Percentiles rank a stretch among this genome's conserved stretches.
These are phyloP conservation scores for Cervus canadensis DNA, from an alignment of 2,113 vertebrate species.

Conservation along the genomic window DNA sequence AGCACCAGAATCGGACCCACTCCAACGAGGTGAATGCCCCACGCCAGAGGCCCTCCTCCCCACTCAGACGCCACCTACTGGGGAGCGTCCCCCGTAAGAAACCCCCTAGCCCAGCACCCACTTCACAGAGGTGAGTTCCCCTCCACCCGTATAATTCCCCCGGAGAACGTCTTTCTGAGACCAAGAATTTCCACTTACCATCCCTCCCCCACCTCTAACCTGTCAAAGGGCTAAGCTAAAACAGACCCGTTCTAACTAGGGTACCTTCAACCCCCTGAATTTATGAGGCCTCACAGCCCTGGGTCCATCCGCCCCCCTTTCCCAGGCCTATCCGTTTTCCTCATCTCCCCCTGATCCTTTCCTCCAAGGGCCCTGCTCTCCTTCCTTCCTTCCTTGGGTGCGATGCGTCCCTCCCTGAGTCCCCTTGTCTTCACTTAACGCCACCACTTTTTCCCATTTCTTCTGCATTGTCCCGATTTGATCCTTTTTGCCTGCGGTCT, in stretches of 20 bases:
- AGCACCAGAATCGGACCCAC: conserved; percentile 98
- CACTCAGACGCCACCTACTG: background rate
- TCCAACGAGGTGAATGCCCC: conserved; percentile 91
- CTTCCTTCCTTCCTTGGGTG: background rate
- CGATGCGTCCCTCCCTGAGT: too few relatives aligned
- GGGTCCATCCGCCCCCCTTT: background rate
- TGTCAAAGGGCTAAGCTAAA: background rate
- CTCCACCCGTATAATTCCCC: background rate
- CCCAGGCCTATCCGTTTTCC: background rate
- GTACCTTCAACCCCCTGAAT: background rate
- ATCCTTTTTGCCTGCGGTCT: background rate
- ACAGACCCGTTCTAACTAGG: background rate
- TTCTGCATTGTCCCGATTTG: background rate
- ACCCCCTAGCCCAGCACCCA: conserved; percentile 16
- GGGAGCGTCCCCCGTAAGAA: background rate
- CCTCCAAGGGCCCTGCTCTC: background rate
- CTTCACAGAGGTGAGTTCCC: background rate
- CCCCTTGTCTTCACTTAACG: background rate
- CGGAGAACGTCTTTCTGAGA: background rate
- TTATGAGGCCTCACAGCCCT: background rate
- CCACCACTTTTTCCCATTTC: background rate
- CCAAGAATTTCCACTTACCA: background rate
- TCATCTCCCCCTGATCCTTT: background rate
- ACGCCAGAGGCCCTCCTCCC: background rate
- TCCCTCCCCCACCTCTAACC: background rate